Percentiles rank a stretch among this genome's conserved stretches.
Evolutionary conservation across 2,113 vertebrate species (phyloP).

Genomic region (Astatoreochromis straeleni): DNA sequence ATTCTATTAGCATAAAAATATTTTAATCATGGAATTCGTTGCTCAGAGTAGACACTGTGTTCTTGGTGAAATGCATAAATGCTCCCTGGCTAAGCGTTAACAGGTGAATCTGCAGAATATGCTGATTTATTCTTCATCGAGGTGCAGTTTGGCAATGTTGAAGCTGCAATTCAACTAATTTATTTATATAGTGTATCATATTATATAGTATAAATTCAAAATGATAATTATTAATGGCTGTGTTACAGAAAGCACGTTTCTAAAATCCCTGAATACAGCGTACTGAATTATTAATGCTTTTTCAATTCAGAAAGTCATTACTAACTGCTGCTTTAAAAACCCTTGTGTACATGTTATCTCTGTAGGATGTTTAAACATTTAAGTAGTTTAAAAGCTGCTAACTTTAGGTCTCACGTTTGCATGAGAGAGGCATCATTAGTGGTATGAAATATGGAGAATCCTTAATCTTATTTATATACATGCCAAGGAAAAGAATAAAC

Average conservation of each 20-base stretch:
- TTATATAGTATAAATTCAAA: not conserved
- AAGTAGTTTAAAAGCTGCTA: not conserved
- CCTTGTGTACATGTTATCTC: not conserved
- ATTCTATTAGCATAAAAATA: not conserved
- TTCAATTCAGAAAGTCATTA: not conserved
- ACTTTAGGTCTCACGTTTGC: not conserved
- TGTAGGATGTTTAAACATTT: not conserved
- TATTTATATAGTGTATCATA: not conserved
- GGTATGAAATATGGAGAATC: not conserved
- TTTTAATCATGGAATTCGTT: fast-evolving
- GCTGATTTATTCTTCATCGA: not conserved
- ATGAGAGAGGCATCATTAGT: not conserved
- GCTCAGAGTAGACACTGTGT: not conserved
- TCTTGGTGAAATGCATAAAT: not conserved
- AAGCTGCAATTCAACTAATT: not conserved
- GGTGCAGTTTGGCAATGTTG: not conserved
- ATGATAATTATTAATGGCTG: not conserved
- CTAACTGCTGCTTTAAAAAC: fast-evolving
- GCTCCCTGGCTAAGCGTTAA: not conserved
- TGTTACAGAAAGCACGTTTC: not conserved
- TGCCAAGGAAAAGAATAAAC: not conserved
- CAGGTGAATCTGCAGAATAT: not conserved
- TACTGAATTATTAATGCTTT: not conserved
- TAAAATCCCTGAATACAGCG: not conserved
- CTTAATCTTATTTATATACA: not conserved